phyloP scores from a whole-genome alignment of 2,113 vertebrate species.

The Nerophis lumbriciformis region DNA sequence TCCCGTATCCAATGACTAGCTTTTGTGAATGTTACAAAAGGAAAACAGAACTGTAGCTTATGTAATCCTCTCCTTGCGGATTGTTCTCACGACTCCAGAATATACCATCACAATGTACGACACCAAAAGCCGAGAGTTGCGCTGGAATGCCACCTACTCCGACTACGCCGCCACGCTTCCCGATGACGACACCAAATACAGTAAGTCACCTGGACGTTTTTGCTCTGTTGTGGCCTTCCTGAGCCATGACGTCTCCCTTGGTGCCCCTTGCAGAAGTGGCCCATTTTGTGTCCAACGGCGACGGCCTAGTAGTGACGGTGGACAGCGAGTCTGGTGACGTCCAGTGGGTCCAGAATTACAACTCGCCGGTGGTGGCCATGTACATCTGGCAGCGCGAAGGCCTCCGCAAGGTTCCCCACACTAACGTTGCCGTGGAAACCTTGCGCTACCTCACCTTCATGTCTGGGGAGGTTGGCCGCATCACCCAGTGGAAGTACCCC shows the following conservation, averaged over 20 bases:
- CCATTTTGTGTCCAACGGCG: constrained; percentile 95
- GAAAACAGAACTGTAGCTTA: neutral
- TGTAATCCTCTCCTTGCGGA: neutral
- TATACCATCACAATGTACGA: constrained; percentile 99
- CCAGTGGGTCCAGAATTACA: constrained; percentile 94
- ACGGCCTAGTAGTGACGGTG: constrained; percentile 95
- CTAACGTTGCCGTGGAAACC: constrained; percentile 91
- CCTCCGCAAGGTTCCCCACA: constrained; percentile 86
- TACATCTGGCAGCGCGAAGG: constrained; percentile 96
- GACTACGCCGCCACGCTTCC: constrained; percentile 92
- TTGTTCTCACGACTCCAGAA: constrained; percentile 62
- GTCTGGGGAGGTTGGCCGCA: constrained; percentile 93
- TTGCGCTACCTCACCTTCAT: constrained; percentile 96
- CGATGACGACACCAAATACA: constrained; percentile 87
- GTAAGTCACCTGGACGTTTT: constrained; percentile 64
- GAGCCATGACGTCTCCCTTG: neutral
- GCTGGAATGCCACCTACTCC: constrained; percentile 97
- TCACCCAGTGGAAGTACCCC: constrained; percentile 97
- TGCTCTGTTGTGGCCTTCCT: neutral
- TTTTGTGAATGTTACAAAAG: constrained; percentile 10
- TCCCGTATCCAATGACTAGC: neutral
- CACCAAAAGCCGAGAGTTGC: constrained; percentile 92
- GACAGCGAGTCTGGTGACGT: constrained; percentile 91
- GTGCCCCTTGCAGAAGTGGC: constrained; percentile 79
- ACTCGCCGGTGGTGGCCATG: constrained; percentile 93